Percentiles rank a stretch among this genome's conserved stretches.
phyloP scores from a whole-genome alignment of 64 coral and sea anemone species.

The Actinia equina region DNA sequence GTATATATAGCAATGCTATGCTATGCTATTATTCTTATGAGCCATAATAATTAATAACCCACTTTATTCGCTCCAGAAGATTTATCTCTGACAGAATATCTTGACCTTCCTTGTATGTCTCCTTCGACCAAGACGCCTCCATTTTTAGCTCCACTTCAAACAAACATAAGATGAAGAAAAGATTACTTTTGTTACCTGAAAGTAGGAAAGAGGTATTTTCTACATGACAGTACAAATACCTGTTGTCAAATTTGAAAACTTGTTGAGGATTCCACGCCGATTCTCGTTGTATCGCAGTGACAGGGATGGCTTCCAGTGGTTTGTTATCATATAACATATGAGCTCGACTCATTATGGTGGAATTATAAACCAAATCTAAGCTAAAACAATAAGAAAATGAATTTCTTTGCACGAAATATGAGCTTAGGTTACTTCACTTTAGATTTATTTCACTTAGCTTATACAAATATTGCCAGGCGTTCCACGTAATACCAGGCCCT shows the following conservation, averaged over 20 bases:
- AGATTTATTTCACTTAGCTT: not conserved
- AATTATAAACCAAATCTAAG: not conserved
- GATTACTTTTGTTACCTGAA: not conserved
- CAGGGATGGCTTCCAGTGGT: slow-evolving; percentile 67
- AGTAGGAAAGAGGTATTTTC: not conserved
- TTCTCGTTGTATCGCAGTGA: slow-evolving; percentile 55
- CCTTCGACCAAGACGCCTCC: slow-evolving; percentile 69
- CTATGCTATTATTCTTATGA: too few relatives aligned
- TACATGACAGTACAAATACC: slow-evolving; percentile 20
- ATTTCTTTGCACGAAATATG: not conserved
- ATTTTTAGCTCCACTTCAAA: slow-evolving; percentile 16
- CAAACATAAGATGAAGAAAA: not conserved
- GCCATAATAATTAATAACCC: not conserved
- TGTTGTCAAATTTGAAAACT: slow-evolving; percentile 47
- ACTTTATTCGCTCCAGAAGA: not conserved
- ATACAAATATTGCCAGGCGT: not conserved
- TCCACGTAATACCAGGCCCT: not conserved
- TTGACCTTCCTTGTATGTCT: slow-evolving; percentile 44
- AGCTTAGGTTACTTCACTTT: not conserved
- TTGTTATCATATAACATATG: slow-evolving; percentile 89
- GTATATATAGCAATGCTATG: too few relatives aligned
- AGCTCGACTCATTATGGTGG: slow-evolving; percentile 69
- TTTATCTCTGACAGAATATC: slow-evolving; percentile 66
- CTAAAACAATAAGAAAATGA: not conserved
- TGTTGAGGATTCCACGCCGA: slow-evolving; percentile 53